Conservation (phyloP, 2,113 vertebrate genomes). For the Lycocorax pyrrhopterus region DNA sequence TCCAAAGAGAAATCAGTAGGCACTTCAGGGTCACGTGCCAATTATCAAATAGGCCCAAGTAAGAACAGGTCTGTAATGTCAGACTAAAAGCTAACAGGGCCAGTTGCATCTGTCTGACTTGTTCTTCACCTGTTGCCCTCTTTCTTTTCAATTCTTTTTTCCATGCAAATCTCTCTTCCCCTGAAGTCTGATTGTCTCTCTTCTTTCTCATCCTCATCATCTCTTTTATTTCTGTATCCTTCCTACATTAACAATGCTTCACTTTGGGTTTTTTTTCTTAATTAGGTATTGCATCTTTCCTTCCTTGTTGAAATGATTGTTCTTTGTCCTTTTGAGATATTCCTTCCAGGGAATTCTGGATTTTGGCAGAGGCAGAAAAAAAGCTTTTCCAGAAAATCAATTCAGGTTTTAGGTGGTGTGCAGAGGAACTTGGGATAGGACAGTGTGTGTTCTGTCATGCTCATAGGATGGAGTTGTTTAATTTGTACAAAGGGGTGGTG, state of each 20-base stretch:
- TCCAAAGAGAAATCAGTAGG: not conserved
- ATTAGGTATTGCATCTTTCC: not conserved
- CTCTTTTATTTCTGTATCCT: not conserved
- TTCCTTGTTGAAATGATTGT: not conserved
- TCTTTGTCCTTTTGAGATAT: not conserved
- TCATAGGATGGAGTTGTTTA: not conserved
- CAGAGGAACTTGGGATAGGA: not conserved
- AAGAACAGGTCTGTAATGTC: not conserved
- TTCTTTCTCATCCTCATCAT: not conserved
- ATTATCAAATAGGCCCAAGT: not conserved
- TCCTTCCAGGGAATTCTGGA: not conserved
- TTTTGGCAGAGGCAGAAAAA: not conserved
- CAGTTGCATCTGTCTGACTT: not conserved
- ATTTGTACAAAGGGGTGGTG: not conserved
- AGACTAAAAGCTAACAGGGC: not conserved
- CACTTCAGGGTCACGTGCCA: not conserved
- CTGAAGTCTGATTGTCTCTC: not conserved
- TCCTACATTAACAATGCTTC: not conserved
- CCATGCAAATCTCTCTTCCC: not conserved
- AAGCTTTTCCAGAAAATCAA: not conserved
- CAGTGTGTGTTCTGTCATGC: not conserved
- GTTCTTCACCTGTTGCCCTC: not conserved
- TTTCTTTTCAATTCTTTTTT: not conserved
- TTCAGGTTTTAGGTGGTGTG: not conserved
- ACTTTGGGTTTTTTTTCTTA: not conserved